A percentile compares a stretch with the other conserved stretches of the same genome.
phyloP scores from a whole-genome alignment of 2,888 invertebrate genomes.

The Xiphydria camelus region DNA sequence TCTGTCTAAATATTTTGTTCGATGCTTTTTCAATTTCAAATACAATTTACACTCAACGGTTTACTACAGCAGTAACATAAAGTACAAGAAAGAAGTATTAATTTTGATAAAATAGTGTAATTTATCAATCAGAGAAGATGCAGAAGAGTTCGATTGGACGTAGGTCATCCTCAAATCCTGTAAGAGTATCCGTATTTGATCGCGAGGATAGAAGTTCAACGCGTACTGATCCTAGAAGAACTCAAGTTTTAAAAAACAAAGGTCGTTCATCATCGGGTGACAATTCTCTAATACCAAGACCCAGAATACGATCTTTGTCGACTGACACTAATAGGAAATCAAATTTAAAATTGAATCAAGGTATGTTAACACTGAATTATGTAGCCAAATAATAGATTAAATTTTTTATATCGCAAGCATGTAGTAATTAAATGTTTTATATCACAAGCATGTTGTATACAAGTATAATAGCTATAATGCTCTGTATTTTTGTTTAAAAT shows the following conservation, averaged over 20 bases:
- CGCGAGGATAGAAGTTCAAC: slow-evolving; percentile 31
- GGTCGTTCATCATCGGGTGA: slow-evolving; percentile 20
- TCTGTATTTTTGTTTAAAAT: too few species aligned
- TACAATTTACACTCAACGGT: too few species aligned
- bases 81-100: too few species aligned
- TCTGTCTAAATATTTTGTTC: too few species aligned
- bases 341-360: slow-evolving; percentile 32
- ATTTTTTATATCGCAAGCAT: not conserved
- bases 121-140: slow-evolving; percentile 28
- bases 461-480: too few species aligned
- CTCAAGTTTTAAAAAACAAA: slow-evolving; percentile 27
- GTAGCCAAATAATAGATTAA: not conserved
- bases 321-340: slow-evolving; percentile 34
- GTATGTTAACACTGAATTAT: slow-evolving; percentile 20
- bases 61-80: too few species aligned
- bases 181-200: slow-evolving; percentile 35
- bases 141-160: slow-evolving; percentile 30
- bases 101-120: too few species aligned
- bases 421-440: not conserved
- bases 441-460: too few species aligned
- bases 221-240: slow-evolving; percentile 29
- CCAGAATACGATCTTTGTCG: slow-evolving; percentile 37
- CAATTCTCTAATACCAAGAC: slow-evolving; percentile 41
- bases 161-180: slow-evolving; percentile 41
- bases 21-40: too few species aligned